Percentiles rank a stretch among this genome's conserved stretches.
Evolutionary conservation across 2,888 invertebrate genomes (phyloP).

Genomic region (Pandemis corylana): DNA sequence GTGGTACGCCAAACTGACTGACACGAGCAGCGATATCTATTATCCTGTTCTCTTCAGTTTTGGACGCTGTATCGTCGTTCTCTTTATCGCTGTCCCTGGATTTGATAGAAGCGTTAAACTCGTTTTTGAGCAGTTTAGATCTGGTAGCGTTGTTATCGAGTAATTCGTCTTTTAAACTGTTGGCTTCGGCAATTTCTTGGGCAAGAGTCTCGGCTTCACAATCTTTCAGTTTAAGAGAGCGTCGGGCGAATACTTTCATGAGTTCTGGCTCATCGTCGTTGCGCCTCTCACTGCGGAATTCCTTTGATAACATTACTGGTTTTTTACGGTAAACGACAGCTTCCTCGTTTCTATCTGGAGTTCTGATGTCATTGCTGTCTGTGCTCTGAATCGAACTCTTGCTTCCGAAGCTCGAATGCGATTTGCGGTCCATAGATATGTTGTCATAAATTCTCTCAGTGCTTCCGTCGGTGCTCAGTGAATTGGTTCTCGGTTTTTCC

Average conservation of each 20-base stretch:
- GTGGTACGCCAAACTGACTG: conserved; percentile 75
- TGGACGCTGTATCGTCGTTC: conserved; percentile 79
- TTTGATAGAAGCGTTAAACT: conserved; percentile 83
- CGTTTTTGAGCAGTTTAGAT: conserved; percentile 73
- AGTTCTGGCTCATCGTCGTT: conserved; percentile 91
- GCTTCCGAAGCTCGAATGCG: conserved; percentile 80
- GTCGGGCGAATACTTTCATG: conserved; percentile 92
- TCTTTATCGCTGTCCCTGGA: conserved; percentile 90
- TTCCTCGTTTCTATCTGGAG: conserved; percentile 75
- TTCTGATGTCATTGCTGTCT: conserved; percentile 75
- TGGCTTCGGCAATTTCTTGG: conserved; percentile 82
- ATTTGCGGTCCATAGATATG: conserved; percentile 78
- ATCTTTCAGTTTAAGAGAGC: conserved; percentile 92
- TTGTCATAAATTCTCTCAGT: conserved; percentile 78
- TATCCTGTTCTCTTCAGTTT: conserved; percentile 69
- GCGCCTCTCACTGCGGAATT: conserved; percentile 70
- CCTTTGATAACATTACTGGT: conserved; percentile 73
- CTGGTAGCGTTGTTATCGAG: conserved; percentile 59
- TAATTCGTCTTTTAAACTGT: conserved; percentile 66
- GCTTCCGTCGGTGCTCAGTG: conserved; percentile 75
- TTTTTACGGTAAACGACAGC: conserved; percentile 85
- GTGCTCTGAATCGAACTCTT: conserved; percentile 80
- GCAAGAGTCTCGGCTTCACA: conserved; percentile 86
- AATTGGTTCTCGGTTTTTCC: conserved; percentile 73
- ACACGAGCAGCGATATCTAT: conserved; percentile 77